Percentiles rank a stretch among this genome's conserved stretches.
These are phyloP conservation scores for Myopa tessellatipennis DNA, from an alignment of 2,888 invertebrate genomes.

Conservation along the genomic window DNA sequence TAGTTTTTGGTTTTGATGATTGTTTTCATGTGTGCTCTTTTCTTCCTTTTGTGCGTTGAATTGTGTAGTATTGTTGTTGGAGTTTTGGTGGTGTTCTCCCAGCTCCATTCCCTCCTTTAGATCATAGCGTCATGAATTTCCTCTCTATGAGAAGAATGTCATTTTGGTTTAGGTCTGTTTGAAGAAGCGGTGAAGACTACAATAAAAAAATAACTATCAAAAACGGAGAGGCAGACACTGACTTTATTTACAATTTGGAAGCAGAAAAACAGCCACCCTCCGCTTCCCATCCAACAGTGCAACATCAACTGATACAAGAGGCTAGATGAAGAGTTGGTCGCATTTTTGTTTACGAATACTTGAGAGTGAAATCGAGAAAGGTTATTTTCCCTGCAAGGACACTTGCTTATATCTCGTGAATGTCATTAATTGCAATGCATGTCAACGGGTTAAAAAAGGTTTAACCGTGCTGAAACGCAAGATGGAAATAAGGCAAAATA, in stretches of 20 bases:
- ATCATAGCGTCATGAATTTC: background rate
- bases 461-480: background rate
- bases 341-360: conserved; percentile 29
- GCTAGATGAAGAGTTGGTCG: background rate
- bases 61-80: conserved; percentile 36
- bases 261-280: background rate
- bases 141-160: too few species aligned
- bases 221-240: conserved; percentile 9
- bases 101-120: conserved; percentile 20
- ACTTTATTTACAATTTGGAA: conserved; percentile 33
- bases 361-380: conserved; percentile 12
- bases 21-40: conserved; percentile 17
- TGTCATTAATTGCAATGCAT: conserved; percentile 11
- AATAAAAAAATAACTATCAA: background rate
- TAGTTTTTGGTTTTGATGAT: conserved; percentile 10
- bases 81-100: conserved; percentile 26
- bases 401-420: conserved; percentile 2
- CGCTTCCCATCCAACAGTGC: background rate
- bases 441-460: background rate
- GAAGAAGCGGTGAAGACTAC: background rate
- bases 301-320: background rate
- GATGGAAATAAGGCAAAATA: background rate
- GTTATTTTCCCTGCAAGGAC: background rate
- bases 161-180: too few species aligned
- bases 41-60: conserved; percentile 40